Evolutionary conservation across 2,888 invertebrate genomes (phyloP), one percentile per base, ranked within the genome.

Genomic region (Dicyrtoma fusca): DNA sequence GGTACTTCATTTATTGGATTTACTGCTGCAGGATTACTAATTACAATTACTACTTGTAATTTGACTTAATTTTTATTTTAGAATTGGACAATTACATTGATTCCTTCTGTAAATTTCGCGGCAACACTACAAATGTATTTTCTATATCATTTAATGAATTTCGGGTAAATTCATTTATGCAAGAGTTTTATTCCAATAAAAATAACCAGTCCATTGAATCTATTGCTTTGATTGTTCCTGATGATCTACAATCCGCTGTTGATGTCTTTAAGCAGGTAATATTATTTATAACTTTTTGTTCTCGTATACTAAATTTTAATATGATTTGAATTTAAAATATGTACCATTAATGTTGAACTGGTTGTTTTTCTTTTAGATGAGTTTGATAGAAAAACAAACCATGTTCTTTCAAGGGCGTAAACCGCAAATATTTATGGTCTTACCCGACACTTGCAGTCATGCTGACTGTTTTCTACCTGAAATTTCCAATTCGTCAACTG

Each of bases 401-500:
- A 53, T 17, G 17, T 17, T 11, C 4, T 17, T 23, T 13, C 19
- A 53, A 13, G 21, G n/a, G 4, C 17, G 17, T 11, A 53, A 19
- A 53, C 51, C 65, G 11, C 10, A n/a, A 14, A 23, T 34, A 21
- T 65, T 65, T 47, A 49, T 65, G 21, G 47, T 47, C 14, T 49
- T 47, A 25, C 49, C 51, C 3, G 17, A 49, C 23, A n/a, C 17
- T 8, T 65, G 65, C 49, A 14, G 13, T n/a, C 21, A 14, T 17
- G 11, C 6, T n/a, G 14, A 26, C n/a, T 51, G 17, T 23, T 21
- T 51, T 25, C n/a, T 13, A 21, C 1, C 4, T 47, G 14, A 47
- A 51, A 14, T 25, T 23, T 23, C 11, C 49, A n/a, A 53, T 19
- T 53, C 19, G 3, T 8, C 25, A 25, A 1, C 25, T 0, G 25